Evolutionary conservation across 2,888 invertebrate species (phyloP).

Genomic region (Sinopyrophorus schimmeli): DNA sequence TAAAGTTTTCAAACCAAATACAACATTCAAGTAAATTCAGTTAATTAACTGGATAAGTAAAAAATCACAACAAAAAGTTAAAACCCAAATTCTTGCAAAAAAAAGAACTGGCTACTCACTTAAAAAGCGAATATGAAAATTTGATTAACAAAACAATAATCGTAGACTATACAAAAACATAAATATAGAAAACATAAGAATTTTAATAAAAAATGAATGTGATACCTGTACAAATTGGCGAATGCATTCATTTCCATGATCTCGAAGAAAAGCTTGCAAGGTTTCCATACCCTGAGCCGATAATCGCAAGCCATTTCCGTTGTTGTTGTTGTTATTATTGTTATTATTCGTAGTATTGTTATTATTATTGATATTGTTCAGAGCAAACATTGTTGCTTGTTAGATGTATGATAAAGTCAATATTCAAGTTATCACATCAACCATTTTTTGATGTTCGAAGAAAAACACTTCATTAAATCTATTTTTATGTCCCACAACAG

Average conservation of each 20-base stretch:
- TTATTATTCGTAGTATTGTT: conserved; percentile 44
- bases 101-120: no score
- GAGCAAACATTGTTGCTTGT: conserved; percentile 22
- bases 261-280: conserved; percentile 64
- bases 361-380: conserved; percentile 42
- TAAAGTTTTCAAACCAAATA: no score
- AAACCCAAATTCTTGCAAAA: no score
- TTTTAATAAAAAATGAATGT: no score
- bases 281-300: conserved; percentile 65
- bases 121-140: no score
- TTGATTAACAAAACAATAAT: no score
- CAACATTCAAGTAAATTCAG: no score
- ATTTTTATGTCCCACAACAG: conserved; percentile 20
- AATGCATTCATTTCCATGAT: conserved; percentile 68
- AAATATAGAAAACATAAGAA: no score
- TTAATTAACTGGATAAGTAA: no score
- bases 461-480: conserved; percentile 26
- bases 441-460: conserved; percentile 7
- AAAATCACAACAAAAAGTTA: no score
- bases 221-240: conserved; percentile 69
- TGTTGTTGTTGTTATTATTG: conserved; percentile 49
- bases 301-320: conserved; percentile 61
- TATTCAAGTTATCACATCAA: conserved; percentile 23
- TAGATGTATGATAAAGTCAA: conserved; percentile 4
- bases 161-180: no score